Percentiles rank a stretch among this genome's conserved stretches.
Evolutionary conservation across 2,113 vertebrate species (phyloP).

Genomic region (Strix aluco): DNA sequence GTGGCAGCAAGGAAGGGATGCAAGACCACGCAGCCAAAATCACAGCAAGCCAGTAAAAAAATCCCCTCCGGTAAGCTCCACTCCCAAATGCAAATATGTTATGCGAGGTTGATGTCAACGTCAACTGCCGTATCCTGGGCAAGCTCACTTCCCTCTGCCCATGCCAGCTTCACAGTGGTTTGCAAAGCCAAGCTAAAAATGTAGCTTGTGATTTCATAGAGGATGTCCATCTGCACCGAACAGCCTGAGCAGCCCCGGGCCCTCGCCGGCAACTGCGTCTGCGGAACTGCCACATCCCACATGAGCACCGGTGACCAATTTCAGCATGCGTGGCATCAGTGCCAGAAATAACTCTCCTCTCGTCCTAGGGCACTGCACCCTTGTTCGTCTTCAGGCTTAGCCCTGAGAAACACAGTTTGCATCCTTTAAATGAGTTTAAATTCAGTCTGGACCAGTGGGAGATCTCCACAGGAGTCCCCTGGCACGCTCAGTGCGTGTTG

Average conservation of each 20-base stretch:
- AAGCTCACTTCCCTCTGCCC: neutral
- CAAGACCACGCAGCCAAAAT: neutral
- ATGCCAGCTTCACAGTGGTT: neutral
- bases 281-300: neutral
- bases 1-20: neutral
- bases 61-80: neutral
- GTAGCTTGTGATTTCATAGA: slow-evolving; percentile 34
- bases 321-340: neutral
- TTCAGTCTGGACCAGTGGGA: neutral
- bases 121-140: neutral
- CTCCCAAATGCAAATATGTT: neutral
- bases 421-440: neutral
- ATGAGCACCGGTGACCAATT: neutral
- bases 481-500: fast-evolving
- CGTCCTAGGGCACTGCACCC: neutral
- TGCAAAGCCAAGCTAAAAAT: slow-evolving; percentile 17
- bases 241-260: slow-evolving; percentile 59
- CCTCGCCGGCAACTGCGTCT: neutral
- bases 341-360: neutral
- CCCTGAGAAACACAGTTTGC: neutral
- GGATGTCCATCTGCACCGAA: slow-evolving; percentile 55
- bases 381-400: fast-evolving
- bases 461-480: neutral
- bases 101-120: neutral
- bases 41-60: neutral